Evolutionary conservation across 1,140 invertebrate genomes (phyloP), one percentile per base, ranked within the genome.

Genomic region (Propsilocerus akamusi): DNA sequence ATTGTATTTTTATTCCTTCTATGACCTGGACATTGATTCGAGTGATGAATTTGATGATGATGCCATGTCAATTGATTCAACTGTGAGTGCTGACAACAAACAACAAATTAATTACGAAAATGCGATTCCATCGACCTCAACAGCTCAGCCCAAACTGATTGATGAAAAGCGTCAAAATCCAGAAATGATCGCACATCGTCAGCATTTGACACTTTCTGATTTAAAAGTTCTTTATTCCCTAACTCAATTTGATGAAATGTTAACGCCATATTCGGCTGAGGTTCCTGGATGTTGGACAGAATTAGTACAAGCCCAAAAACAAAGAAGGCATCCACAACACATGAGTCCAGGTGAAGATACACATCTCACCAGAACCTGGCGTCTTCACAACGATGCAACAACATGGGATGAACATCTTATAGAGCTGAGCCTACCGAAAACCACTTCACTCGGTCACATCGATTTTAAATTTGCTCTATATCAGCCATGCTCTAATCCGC

Each of bases 381-480:
- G 86, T 52, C 68, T 93, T 4, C 86, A 92, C 59, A 82, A 82
- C 55, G 87, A 90, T 52, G 77, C 79, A 66, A 73, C 78, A 8
- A 88, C 86, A 1, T 92, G 86, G 84, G 86, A 92, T 58, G 90
- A 93, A 58, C 89, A 95, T 58, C 73, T 93, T 12, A 81, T 95
- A 61, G 89, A 94, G 65, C 68, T 95, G 0, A 87, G 86, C 5
- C 64, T 95, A 51, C 86, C 87, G 0, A 78, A 79, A 28, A 73
- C 77, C 14, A 72, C 76, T 3, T 77, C 76, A 41, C 71, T 91
- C 50, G 86, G 87, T 22, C 88, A 93, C 58, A 78, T 95, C 14
- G 87, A 93, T 64, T 75, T 95, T 6, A 80, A 83, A 57, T 93
- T 92, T 59, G 80, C 76, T 11, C 68, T 93, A 8, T 85, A 88